These are phyloP conservation scores for Pseudomyrmex sp. DNA, from an alignment of 1,140 invertebrate genomes.

Conservation along the genomic window DNA sequence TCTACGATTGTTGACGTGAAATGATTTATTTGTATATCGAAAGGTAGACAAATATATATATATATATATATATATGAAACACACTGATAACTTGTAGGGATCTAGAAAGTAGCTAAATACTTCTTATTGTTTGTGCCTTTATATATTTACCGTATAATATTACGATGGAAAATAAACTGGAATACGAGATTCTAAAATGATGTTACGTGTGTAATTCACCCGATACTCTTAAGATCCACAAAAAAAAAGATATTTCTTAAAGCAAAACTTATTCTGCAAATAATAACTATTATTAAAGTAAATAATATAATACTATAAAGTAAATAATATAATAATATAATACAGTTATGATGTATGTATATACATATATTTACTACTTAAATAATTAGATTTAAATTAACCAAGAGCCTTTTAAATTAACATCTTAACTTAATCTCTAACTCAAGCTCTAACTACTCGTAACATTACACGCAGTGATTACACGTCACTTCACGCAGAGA, in stretches of 20 bases:
- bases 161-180: slow-evolving; percentile 69
- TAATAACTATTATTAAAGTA: not conserved
- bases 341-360: not conserved
- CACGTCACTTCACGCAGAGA: too few relatives aligned
- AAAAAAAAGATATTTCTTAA: not conserved
- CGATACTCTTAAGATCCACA: not conserved
- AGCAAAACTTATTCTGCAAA: not conserved
- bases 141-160: slow-evolving; percentile 73
- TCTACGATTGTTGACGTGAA: slow-evolving; percentile 48
- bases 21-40: slow-evolving; percentile 54
- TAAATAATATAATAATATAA: not conserved
- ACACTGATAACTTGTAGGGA: slow-evolving; percentile 59
- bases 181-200: slow-evolving; percentile 19
- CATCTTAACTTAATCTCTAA: too few relatives aligned
- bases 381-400: too few relatives aligned
- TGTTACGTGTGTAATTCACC: not conserved
- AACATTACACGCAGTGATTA: too few relatives aligned
- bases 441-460: too few relatives aligned
- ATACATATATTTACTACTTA: too few relatives aligned
- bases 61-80: slow-evolving; percentile 33
- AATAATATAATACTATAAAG: not conserved
- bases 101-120: slow-evolving; percentile 65
- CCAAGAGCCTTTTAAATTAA: too few relatives aligned
- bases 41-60: slow-evolving; percentile 17
- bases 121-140: slow-evolving; percentile 80